These are phyloP conservation scores for Micropoecilia bifurca DNA, from an alignment of 2,797 vertebrate species.

Conservation along the genomic window DNA sequence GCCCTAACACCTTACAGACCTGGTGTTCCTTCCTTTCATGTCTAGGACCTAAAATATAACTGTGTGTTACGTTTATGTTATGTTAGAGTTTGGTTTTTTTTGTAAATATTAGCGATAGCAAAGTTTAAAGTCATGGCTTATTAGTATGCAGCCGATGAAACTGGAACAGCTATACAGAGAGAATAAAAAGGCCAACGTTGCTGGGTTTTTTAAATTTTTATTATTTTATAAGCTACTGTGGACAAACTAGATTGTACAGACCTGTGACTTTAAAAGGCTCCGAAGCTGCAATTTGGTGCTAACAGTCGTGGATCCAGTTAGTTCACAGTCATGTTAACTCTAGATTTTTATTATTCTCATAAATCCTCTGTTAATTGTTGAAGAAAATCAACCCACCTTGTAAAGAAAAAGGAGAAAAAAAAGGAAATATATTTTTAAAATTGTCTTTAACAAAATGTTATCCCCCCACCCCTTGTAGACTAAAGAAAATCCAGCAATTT, in stretches of 20 bases:
- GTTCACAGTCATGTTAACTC: constrained; percentile 54
- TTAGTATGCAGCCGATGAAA: constrained; percentile 48
- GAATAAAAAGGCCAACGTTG: constrained; percentile 59
- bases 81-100: constrained; percentile 43
- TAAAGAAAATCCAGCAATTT: constrained; percentile 55
- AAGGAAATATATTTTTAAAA: constrained; percentile 69
- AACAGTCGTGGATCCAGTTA: constrained; percentile 65
- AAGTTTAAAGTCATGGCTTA: constrained; percentile 50
- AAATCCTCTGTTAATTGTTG: constrained; percentile 29
- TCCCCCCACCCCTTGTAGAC: not conserved
- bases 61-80: constrained; percentile 42
- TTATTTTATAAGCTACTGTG: constrained; percentile 60
- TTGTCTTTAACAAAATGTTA: constrained; percentile 59
- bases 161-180: constrained; percentile 46
- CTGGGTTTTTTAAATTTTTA: not conserved
- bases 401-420: constrained; percentile 62
- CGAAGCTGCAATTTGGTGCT: constrained; percentile 70
- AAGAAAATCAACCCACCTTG: constrained; percentile 43
- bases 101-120: constrained; percentile 68
- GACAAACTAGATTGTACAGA: constrained; percentile 70
- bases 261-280: constrained; percentile 56
- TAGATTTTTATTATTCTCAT: constrained; percentile 22
- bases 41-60: constrained; percentile 53
- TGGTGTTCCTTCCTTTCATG: constrained; percentile 62
- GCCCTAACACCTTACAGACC: constrained; percentile 49